Evolutionary conservation across 1,140 invertebrate genomes (phyloP), one percentile per base, ranked within the genome.

Genomic region (Drosophila nasuta): DNA sequence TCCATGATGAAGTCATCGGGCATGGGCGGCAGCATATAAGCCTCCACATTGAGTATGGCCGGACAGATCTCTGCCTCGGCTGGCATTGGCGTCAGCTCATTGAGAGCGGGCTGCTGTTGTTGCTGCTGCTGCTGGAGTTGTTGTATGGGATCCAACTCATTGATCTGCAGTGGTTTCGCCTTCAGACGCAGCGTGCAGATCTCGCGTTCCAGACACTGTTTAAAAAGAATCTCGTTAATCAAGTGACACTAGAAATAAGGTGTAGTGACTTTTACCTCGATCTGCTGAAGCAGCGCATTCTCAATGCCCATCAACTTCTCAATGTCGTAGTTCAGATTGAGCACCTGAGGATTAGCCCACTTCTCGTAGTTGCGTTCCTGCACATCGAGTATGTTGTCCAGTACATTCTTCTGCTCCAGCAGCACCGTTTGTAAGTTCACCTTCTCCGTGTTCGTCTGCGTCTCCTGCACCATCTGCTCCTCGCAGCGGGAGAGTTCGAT

Each of bases 391-490:
- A 94, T 43, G 59, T 92, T 91, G 1, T 79, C 73, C 2, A 95
- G 78, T 46, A 94, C 92, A 1, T 92, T 86, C 66, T 94, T 93
- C 77, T 95, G 94, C 58, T 94, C 93, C 35, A 93, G 93, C n/a
- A 95, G 82, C 25, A 94, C 86, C 0, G 93, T 93, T 1, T 95
- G 45, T 7, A 95, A 91, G 74, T 94, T 94, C n/a, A 94, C 73
- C 67, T 94, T 94, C 58, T 94, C 93, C 0, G 94, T 94, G 69
- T 95, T 94, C 35, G 93, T 92, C 56, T 93, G 92, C 2, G 94
- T 93, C 15, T 93, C 81, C 48, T 78, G 68, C 7, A 92, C 73
- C n/a, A 92, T 45, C 38, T 80, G 72, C 58, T 77, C 93, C 77
- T 70, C 93, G 82, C 59, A 94, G 67, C 65, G 92, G 65, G 46